Evolutionary conservation across 2,888 invertebrate species (phyloP).

Genomic region (Abscondita cerata): DNA sequence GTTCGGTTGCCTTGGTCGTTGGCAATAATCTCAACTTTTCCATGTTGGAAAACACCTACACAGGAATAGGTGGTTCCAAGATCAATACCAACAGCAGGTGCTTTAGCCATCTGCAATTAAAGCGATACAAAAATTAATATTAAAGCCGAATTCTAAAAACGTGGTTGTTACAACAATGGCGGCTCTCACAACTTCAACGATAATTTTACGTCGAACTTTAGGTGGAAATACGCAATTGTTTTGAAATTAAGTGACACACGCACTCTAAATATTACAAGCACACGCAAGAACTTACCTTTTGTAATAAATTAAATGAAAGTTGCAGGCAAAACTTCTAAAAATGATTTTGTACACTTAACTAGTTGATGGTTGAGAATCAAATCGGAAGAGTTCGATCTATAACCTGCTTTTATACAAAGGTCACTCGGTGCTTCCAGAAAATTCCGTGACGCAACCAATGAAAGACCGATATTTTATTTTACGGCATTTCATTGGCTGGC

Average conservation of each 20-base stretch:
- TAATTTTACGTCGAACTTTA: not conserved
- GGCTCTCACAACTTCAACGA: not conserved
- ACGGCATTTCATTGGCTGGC: constrained; percentile 5
- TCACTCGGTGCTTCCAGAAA: constrained; percentile 53
- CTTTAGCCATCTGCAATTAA: constrained; percentile 67
- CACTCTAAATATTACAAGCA: not conserved
- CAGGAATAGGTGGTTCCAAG: constrained; percentile 96
- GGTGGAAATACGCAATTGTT: not conserved
- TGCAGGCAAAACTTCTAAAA: constrained; percentile 51
- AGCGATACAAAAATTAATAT: not conserved
- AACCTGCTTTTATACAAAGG: constrained; percentile 55
- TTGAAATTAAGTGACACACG: constrained; percentile 11
- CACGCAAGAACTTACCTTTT: not conserved
- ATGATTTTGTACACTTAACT: constrained; percentile 31
- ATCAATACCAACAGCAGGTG: constrained; percentile 94
- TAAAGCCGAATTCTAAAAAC: not conserved
- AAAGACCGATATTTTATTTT: constrained; percentile 6
- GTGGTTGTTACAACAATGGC: constrained; percentile 8
- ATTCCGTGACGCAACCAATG: constrained; percentile 50
- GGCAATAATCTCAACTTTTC: constrained; percentile 89
- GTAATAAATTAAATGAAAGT: constrained; percentile 28
- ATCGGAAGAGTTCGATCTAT: constrained; percentile 46
- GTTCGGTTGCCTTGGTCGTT: constrained; percentile 92
- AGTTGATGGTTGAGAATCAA: constrained; percentile 46
- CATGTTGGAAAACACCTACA: constrained; percentile 92